Conservation (phyloP, 2,797 vertebrate species). For the Hafferia zeledoni region DNA sequence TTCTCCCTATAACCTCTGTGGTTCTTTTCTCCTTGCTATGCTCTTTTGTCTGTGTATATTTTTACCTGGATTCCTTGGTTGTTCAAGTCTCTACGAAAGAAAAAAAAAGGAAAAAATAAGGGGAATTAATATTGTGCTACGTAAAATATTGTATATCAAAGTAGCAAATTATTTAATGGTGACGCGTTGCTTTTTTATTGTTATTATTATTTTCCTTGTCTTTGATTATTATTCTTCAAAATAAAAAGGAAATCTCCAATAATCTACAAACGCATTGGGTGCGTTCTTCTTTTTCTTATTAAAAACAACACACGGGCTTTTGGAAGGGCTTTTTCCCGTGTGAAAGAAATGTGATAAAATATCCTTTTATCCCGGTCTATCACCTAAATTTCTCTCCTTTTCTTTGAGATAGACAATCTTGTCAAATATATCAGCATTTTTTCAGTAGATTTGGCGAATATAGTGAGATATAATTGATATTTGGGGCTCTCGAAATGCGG, state of each 20-base stretch:
- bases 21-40: conserved; percentile 35
- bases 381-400: accelerated
- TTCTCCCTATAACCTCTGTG: background rate
- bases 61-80: conserved; percentile 41
- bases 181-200: background rate
- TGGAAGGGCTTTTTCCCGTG: background rate
- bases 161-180: conserved; percentile 68
- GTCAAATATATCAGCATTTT: accelerated
- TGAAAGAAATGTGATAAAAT: accelerated
- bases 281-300: background rate
- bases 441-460: background rate
- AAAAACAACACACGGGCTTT: background rate
- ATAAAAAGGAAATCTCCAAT: conserved; percentile 28
- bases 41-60: conserved; percentile 58
- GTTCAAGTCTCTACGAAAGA: background rate
- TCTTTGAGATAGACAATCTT: accelerated
- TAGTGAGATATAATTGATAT: accelerated
- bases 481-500: background rate
- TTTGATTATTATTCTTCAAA: conserved; percentile 64
- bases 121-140: conserved; percentile 63
- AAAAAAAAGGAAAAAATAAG: background rate
- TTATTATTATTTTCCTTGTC: background rate
- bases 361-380: background rate
- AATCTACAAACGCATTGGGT: background rate
- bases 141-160: conserved; percentile 57